Conservation (phyloP, 2,797 vertebrate genomes). For the Epinephelus awoara region DNA sequence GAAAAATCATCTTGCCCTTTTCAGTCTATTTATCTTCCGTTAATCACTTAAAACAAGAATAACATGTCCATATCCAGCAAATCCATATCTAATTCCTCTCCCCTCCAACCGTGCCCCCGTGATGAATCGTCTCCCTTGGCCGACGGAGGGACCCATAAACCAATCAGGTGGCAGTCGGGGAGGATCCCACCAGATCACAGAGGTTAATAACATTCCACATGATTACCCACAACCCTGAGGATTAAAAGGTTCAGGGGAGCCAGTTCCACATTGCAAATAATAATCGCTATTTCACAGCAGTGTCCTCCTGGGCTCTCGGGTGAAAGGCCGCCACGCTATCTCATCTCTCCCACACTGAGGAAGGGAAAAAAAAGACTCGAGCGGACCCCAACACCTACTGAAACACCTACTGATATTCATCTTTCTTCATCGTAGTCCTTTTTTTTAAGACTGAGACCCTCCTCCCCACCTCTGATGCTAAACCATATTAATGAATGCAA, state of each 20-base stretch:
- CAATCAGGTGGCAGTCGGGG: conserved; percentile 47
- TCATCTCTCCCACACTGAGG: conserved; percentile 50
- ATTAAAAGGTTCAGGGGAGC: conserved; percentile 63
- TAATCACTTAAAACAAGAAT: conserved; percentile 62
- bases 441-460: not conserved
- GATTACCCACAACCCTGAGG: conserved; percentile 73
- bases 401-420: conserved; percentile 39
- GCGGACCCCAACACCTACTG: conserved; percentile 32
- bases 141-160: conserved; percentile 22
- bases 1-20: conserved; percentile 44
- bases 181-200: conserved; percentile 58
- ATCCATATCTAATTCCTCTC: conserved; percentile 55
- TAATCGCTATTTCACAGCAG: conserved; percentile 72
- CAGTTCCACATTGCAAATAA: conserved; percentile 64
- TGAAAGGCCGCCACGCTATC: conserved; percentile 57
- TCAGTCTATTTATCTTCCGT: conserved; percentile 52
- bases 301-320: conserved; percentile 58
- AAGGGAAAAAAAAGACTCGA: not conserved
- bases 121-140: conserved; percentile 43
- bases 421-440: conserved; percentile 21
- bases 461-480: not conserved
- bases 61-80: conserved; percentile 30
- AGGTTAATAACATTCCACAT: conserved; percentile 83
- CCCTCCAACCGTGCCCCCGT: not conserved
- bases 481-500: conserved; percentile 48